phyloP scores from a whole-genome alignment of 1,140 invertebrate genomes.

The Nasonia vitripennis region DNA sequence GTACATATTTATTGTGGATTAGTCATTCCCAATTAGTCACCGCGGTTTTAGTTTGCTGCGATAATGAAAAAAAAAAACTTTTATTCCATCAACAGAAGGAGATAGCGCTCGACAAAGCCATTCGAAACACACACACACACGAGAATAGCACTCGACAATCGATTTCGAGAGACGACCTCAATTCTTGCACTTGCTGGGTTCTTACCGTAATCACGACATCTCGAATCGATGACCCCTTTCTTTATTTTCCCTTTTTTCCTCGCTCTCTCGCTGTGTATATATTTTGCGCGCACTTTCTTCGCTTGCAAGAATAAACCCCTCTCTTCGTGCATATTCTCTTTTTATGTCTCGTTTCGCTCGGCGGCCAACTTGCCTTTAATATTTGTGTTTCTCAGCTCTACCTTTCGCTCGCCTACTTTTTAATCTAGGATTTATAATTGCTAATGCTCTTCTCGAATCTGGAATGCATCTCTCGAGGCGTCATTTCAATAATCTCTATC shows the following conservation, averaged over 20 bases:
- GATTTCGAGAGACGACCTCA: slow-evolving; percentile 39
- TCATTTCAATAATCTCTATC: neutral
- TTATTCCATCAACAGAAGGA: slow-evolving; percentile 1
- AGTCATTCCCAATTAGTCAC: no score
- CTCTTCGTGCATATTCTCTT: neutral
- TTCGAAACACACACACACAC: neutral
- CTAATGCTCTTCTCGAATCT: neutral
- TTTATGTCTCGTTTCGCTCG: neutral
- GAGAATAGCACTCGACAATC: slow-evolving; percentile 30
- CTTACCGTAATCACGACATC: slow-evolving; percentile 34
- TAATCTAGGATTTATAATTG: neutral
- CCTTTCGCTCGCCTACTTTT: neutral
- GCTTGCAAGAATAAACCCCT: neutral
- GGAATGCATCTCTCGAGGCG: neutral
- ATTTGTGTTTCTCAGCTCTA: neutral
- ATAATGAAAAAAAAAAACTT: neutral
- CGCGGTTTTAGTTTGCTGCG: no score
- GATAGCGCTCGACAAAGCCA: neutral
- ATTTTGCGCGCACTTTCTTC: neutral
- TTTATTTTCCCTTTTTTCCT: neutral
- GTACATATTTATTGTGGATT: no score
- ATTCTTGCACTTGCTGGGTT: slow-evolving; percentile 32
- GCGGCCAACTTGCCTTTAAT: neutral
- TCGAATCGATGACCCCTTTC: slow-evolving; percentile 42
- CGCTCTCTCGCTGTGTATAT: neutral